phyloP scores from a whole-genome alignment of 1,140 invertebrate species.

The Arctopsyche grandis region DNA sequence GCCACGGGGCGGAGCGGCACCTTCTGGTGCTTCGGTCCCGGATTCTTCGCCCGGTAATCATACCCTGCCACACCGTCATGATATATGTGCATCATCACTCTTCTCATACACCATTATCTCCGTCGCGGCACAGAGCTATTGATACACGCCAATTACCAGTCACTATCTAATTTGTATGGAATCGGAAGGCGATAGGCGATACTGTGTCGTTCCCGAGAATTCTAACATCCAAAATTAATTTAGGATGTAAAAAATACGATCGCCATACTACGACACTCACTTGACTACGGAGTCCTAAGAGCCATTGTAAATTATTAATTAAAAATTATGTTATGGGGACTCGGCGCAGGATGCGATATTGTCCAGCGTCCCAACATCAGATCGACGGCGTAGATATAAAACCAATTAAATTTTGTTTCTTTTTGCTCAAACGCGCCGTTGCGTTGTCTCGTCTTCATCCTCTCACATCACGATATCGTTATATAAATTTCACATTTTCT shows the following conservation, averaged over 20 bases:
- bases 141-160: constrained; percentile 8
- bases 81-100: constrained; percentile 44
- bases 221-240: not conserved
- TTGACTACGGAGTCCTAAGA: not conserved
- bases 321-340: constrained; percentile 28
- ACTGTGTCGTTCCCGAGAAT: not conserved
- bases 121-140: not conserved
- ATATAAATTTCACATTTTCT: not conserved
- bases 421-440: constrained; percentile 14
- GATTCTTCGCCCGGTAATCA: constrained; percentile 44
- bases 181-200: not conserved
- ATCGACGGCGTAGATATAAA: constrained; percentile 35
- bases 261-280: not conserved
- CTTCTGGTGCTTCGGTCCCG: constrained; percentile 38
- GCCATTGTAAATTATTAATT: constrained; percentile 8
- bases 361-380: constrained; percentile 40
- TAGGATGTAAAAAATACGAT: not conserved
- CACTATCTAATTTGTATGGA: constrained; percentile 11
- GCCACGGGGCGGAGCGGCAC: constrained; percentile 39
- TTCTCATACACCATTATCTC: constrained; percentile 11
- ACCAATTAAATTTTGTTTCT: constrained; percentile 36
- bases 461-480: not conserved
- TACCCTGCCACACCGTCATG: constrained; percentile 37
- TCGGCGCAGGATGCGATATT: constrained; percentile 27
- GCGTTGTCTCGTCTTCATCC: not conserved